Base-by-base conservation (phyloP, 1,140 invertebrate genomes). In the Psilanteris sp. region DNA sequence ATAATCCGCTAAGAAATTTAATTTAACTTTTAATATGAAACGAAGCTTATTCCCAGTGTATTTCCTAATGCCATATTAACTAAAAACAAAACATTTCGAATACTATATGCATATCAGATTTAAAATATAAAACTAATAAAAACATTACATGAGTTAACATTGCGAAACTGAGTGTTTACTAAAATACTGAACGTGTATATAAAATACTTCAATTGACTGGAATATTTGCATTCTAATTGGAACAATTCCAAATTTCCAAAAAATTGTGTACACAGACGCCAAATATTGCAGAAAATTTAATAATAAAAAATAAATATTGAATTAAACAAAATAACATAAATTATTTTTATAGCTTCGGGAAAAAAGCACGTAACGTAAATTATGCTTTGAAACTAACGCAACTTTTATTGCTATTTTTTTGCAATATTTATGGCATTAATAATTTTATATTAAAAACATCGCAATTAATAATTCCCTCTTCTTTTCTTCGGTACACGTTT, bases 161-260 rank as follows among this genome's bases (percentile, higher is more conserved):
- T 26, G 43, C 22, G 15, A 57, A 55, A 41, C 59, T 59, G 59
- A 48, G 70, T 73, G 59, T 66, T 50, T 66, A 44, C 16, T 18
- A 8, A 59, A 22, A 36, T 15, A 46, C 55, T 36, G 24, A 50
- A 7, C 14, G 9, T 52, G 52, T 37, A 64, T 43, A 52, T 64
- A 8, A 11, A 57, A 64, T 64, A 36, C 26, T 59, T 52, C 10
- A 43, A 39, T 34, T 26, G 18, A 43, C 52, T 59, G 9, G 3
- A 52, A 37, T 61, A 20, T 43, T 64, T 62, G 32, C 36, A 55
- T 70, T n/a, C 27, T 15, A 34, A 20, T 39, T 73, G 70, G 71
- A 74, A 39, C 31, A 46, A 61, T 55, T 67, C 61, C 59, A 73
- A 52, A n/a, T 20, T 52, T 73, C 31, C 22, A 36, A 59, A 73